Conservation (phyloP, 1,140 invertebrate genomes). For the Drosophila ironensis region DNA sequence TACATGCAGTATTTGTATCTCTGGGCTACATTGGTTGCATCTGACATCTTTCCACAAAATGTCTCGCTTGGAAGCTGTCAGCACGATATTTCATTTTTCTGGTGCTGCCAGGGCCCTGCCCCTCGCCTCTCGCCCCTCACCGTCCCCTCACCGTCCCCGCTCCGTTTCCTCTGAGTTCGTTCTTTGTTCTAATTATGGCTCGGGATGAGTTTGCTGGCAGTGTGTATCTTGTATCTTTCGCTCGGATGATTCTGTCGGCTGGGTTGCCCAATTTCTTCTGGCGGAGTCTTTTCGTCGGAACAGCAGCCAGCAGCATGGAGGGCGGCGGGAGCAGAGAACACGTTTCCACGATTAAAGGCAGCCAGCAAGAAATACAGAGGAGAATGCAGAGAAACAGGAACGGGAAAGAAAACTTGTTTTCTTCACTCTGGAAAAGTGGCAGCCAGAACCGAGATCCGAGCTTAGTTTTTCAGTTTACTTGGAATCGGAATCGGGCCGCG, state of each 20-base stretch:
- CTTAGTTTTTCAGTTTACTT: conserved; percentile 41
- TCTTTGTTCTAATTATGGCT: conserved; percentile 72
- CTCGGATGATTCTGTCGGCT: conserved; percentile 27
- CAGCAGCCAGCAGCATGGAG: conserved; percentile 14
- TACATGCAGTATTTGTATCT: conserved; percentile 9
- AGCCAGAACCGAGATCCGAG: conserved; percentile 3
- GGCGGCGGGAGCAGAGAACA: conserved; percentile 29
- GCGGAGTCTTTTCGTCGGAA: conserved; percentile 53
- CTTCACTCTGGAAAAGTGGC: conserved; percentile 28
- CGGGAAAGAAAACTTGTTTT: conserved; percentile 63
- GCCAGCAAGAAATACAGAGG: conserved; percentile 10
- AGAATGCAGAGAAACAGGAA: conserved; percentile 28
- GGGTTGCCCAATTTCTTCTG: conserved; percentile 43
- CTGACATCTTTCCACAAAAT: conserved; percentile 60
- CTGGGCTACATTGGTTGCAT: conserved; percentile 33
- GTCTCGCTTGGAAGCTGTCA: conserved; percentile 61
- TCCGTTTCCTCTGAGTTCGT: conserved; percentile 1
- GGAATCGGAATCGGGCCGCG: conserved; percentile 33
- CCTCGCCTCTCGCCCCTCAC: not conserved
- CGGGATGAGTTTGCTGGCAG: conserved; percentile 16
- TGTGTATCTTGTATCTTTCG: conserved; percentile 38
- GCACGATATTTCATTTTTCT: conserved; percentile 46
- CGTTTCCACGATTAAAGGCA: conserved; percentile 58
- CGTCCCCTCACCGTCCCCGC: too few relatives aligned
- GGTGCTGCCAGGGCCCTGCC: not conserved